These are phyloP conservation scores for Diacarnus erythraeanus DNA, from an alignment of 37 sponge, comb jelly and placozoan species.

Conservation along the genomic window DNA sequence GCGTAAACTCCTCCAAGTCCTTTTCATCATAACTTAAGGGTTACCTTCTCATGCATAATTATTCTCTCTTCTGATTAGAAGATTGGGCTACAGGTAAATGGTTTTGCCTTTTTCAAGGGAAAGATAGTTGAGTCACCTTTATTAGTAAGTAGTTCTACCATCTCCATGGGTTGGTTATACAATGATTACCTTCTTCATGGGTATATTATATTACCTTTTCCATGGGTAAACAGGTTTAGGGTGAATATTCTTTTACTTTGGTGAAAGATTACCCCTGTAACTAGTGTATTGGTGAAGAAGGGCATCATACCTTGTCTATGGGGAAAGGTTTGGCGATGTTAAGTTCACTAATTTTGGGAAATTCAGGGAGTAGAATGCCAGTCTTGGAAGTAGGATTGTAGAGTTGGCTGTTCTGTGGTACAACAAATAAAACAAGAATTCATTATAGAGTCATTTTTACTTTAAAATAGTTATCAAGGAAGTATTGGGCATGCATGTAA, in stretches of 20 bases:
- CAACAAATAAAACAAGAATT: not conserved
- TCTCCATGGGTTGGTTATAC: not conserved
- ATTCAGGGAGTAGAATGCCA: constrained; percentile 73
- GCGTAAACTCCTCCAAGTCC: too few species aligned
- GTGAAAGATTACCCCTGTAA: too few species aligned
- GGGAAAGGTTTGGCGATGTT: constrained; percentile 52
- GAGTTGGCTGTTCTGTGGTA: constrained; percentile 34
- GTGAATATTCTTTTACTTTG: not conserved
- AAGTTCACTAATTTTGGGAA: constrained; percentile 56
- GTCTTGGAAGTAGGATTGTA: constrained; percentile 66
- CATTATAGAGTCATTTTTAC: too few species aligned
- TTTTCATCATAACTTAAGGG: too few species aligned
- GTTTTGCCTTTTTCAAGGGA: too few species aligned
- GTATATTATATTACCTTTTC: too few species aligned
- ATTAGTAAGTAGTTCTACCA: not conserved
- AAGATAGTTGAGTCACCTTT: not conserved
- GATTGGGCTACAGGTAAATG: too few species aligned
- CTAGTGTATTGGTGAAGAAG: not conserved
- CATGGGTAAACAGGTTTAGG: not conserved
- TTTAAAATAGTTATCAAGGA: too few species aligned
- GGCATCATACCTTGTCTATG: constrained; percentile 53
- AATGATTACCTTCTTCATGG: not conserved
- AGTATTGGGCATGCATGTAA: too few species aligned
- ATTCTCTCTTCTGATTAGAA: too few species aligned
- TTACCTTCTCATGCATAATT: too few species aligned